Conservation (phyloP, 2,113 vertebrate species). For the Rattus rattus region DNA sequence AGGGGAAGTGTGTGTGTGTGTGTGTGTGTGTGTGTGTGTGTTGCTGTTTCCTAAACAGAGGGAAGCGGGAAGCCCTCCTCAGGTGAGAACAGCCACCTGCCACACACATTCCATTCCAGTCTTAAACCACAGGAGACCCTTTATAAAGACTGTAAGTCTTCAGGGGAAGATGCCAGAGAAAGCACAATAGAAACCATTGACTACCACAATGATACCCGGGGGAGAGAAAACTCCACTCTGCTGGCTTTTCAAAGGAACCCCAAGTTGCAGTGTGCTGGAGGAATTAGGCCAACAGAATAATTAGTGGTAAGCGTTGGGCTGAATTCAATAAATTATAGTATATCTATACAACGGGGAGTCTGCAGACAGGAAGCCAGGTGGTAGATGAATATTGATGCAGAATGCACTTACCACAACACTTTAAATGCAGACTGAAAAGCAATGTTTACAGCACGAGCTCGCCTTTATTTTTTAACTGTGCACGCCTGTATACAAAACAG, state of each 20-base stretch:
- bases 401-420: background rate
- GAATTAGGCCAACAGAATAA: conserved; percentile 55
- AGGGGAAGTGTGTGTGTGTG: background rate
- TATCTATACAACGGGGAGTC: background rate
- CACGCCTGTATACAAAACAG: background rate
- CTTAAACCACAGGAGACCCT: background rate
- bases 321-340: conserved; percentile 55
- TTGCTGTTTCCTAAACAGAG: background rate
- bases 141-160: background rate
- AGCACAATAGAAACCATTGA: conserved; percentile 17
- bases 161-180: conserved; percentile 7
- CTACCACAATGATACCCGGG: background rate
- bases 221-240: conserved; percentile 33
- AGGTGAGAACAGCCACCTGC: background rate
- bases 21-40: no score
- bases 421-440: background rate
- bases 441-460: background rate
- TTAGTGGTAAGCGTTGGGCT: conserved; percentile 11
- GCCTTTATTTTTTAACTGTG: conserved; percentile 1
- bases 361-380: background rate
- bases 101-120: background rate
- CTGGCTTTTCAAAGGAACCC: conserved; percentile 33
- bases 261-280: background rate
- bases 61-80: background rate
- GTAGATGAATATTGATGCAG: background rate